A percentile compares a stretch with the other conserved stretches of the same genome.
These are phyloP conservation scores for Empidonax alnorum DNA, from an alignment of 2,113 vertebrate species.

Conservation along the genomic window DNA sequence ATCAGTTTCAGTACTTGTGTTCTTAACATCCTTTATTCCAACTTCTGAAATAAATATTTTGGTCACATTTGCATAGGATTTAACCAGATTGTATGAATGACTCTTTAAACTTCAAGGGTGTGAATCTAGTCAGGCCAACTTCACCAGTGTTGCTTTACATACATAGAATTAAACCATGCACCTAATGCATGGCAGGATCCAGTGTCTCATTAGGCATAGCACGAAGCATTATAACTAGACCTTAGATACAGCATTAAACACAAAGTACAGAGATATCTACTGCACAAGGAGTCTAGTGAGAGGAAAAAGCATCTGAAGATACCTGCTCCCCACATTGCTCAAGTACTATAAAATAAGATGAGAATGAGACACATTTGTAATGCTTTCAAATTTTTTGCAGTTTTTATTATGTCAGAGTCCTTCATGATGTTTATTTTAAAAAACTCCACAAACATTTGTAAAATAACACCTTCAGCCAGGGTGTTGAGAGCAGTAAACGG, in stretches of 20 bases:
- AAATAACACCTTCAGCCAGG: constrained; percentile 37
- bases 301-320: neutral
- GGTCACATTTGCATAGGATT: neutral
- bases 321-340: neutral
- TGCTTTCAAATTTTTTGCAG: neutral
- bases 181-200: neutral
- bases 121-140: neutral
- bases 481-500: neutral
- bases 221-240: neutral
- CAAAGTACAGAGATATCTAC: neutral
- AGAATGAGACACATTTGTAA: neutral
- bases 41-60: neutral
- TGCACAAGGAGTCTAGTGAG: neutral
- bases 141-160: neutral
- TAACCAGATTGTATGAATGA: neutral
- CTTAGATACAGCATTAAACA: neutral
- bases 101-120: neutral
- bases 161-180: neutral
- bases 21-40: neutral
- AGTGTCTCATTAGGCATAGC: neutral
- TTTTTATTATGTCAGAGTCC: neutral
- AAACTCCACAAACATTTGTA: neutral
- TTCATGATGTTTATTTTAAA: neutral
- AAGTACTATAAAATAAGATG: neutral
- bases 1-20: neutral